Evolutionary conservation across 1,140 invertebrate species (phyloP).

Genomic region (Ridgeia piscesae): DNA sequence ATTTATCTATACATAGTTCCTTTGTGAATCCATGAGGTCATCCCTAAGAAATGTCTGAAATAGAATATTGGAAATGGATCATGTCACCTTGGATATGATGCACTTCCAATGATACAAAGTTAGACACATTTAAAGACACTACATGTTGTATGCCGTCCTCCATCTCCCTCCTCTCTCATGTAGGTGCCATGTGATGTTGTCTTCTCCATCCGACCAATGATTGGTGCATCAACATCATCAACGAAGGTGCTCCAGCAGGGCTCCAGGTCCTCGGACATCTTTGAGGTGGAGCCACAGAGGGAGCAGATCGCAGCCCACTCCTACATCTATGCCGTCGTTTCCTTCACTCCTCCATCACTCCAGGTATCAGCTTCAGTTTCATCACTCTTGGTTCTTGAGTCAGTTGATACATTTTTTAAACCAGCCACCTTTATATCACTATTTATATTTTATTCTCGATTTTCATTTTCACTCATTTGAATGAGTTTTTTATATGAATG

Average conservation of each 20-base stretch:
- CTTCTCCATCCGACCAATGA: slow-evolving; percentile 41
- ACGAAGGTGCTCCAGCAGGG: slow-evolving; percentile 14
- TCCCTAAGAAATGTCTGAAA: no score
- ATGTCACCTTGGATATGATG: no score
- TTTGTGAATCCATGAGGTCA: no score
- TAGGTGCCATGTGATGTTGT: slow-evolving; percentile 55
- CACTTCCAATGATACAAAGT: no score
- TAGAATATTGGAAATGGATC: no score
- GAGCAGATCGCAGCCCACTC: slow-evolving; percentile 54
- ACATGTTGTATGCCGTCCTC: neutral
- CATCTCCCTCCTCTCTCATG: neutral
- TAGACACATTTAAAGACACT: no score
- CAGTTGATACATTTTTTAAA: neutral
- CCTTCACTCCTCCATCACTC: slow-evolving; percentile 56
- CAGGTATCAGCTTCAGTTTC: slow-evolving; percentile 39
- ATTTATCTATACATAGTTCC: no score
- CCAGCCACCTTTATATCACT: no score
- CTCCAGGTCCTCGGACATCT: slow-evolving; percentile 44
- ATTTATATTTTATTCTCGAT: no score
- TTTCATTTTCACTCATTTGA: no score
- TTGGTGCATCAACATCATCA: neutral
- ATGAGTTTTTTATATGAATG: no score
- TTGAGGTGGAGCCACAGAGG: slow-evolving; percentile 55
- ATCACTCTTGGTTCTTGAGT: neutral
- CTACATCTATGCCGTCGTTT: slow-evolving; percentile 53